Evolutionary conservation across 1,140 invertebrate species (phyloP).

Genomic region (Dolichoris vasculosae): DNA sequence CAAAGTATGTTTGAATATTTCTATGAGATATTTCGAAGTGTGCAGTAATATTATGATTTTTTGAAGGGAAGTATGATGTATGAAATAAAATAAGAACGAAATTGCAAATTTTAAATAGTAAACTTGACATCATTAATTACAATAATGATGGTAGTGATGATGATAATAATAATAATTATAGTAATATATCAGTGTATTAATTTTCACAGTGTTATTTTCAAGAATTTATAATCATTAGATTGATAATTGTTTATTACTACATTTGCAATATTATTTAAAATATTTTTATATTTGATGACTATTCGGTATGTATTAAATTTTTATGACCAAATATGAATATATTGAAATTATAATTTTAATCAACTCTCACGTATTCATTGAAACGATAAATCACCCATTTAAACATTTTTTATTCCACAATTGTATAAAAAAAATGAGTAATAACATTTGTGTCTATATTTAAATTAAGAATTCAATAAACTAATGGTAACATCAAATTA

Average conservation of each 20-base stretch:
- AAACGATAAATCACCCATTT: neutral
- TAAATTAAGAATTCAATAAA: too few species aligned
- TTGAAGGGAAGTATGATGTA: too few species aligned
- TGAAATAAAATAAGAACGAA: too few species aligned
- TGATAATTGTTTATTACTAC: neutral
- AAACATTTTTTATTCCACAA: neutral
- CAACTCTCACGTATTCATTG: neutral
- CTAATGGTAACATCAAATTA: too few species aligned
- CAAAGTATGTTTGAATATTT: neutral
- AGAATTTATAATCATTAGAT: neutral
- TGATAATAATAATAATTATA: neutral
- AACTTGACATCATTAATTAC: too few species aligned
- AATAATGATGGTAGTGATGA: neutral
- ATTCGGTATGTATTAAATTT: slow-evolving; percentile 11
- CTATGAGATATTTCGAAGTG: too few species aligned
- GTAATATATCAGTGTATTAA: neutral
- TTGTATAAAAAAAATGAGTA: slow-evolving; percentile 1
- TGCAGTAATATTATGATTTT: too few species aligned
- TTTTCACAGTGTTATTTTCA: neutral
- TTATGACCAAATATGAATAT: slow-evolving; percentile 3
- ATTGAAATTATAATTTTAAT: slow-evolving; percentile 11
- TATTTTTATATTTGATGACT: slow-evolving; percentile 35
- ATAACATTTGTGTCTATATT: too few species aligned
- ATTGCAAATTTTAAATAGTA: too few species aligned
- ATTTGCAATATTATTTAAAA: slow-evolving; percentile 23